Evolutionary conservation across 2,797 vertebrate genomes (phyloP).

Genomic region (Poecilia velifera): DNA sequence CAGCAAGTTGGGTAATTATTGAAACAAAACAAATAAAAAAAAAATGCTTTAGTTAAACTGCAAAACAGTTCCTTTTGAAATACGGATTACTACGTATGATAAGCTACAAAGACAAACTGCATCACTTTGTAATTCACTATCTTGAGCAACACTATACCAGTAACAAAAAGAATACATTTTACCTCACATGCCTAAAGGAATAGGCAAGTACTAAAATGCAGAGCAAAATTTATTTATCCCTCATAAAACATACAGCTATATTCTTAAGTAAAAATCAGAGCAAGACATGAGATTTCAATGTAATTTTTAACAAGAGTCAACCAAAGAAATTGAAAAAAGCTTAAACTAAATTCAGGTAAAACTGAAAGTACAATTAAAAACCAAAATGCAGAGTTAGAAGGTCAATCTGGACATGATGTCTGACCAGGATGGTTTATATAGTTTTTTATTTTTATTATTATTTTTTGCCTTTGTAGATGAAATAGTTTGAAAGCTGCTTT

Average conservation of each 20-base stretch:
- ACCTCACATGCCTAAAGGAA: not conserved
- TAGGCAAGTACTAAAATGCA: not conserved
- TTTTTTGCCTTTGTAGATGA: not conserved
- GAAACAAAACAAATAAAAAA: not conserved
- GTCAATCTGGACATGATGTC: not conserved
- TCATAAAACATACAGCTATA: not conserved
- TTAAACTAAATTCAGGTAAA: not conserved
- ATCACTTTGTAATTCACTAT: not conserved
- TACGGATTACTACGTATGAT: not conserved
- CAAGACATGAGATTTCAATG: not conserved
- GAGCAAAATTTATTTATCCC: not conserved
- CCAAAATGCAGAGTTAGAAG: not conserved
- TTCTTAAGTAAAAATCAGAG: not conserved
- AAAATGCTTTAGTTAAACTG: not conserved
- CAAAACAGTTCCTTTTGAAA: not conserved
- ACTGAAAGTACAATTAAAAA: not conserved
- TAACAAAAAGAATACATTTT: not conserved
- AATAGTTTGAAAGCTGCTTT: not conserved
- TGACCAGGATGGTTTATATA: no score
- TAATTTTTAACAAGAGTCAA: not conserved
- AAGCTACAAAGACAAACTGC: not conserved
- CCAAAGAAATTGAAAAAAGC: not conserved
- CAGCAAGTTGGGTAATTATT: constrained; percentile 11
- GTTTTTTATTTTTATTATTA: no score
- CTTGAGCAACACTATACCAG: not conserved